phyloP scores from a whole-genome alignment of 2,797 vertebrate species.

The Typhlichthys eigenmanni region DNA sequence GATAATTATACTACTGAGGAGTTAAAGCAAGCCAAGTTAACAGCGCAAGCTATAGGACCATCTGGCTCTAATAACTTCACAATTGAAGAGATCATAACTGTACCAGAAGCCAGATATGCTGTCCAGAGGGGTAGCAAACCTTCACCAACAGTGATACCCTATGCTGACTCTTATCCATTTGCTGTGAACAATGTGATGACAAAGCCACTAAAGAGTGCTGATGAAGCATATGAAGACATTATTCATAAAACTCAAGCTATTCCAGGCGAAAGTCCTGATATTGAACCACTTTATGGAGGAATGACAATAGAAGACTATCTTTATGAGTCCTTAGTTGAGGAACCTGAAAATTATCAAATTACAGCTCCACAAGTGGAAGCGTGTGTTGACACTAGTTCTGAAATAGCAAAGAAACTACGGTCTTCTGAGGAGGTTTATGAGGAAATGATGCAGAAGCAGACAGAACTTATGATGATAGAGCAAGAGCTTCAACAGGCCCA shows the following conservation, averaged over 20 bases:
- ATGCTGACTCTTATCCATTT: constrained; percentile 78
- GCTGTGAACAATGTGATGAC: constrained; percentile 47
- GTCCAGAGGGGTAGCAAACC: constrained; percentile 89
- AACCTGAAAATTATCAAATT: constrained; percentile 75
- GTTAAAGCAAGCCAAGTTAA: constrained; percentile 80
- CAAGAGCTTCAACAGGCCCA: constrained; percentile 71
- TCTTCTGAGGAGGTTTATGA: constrained; percentile 87
- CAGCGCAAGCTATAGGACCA: constrained; percentile 83
- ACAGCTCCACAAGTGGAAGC: constrained; percentile 70
- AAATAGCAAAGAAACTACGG: constrained; percentile 80
- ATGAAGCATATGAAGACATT: constrained; percentile 94
- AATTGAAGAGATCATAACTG: constrained; percentile 84
- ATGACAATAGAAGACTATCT: constrained; percentile 99
- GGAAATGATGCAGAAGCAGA: constrained; percentile 86
- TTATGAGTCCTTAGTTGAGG: constrained; percentile 94
- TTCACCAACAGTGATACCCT: constrained; percentile 86
- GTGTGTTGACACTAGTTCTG: constrained; percentile 70
- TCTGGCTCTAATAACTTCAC: constrained; percentile 91
- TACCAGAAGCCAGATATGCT: constrained; percentile 84
- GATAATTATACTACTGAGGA: constrained; percentile 87
- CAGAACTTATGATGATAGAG: constrained; percentile 80
- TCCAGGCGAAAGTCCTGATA: constrained; percentile 86
- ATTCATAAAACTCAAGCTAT: constrained; percentile 86
- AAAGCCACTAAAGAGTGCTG: constrained; percentile 87
- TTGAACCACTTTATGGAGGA: constrained; percentile 93